These are phyloP conservation scores for Setophaga coronata DNA, from an alignment of 2,113 vertebrate species.

Conservation along the genomic window DNA sequence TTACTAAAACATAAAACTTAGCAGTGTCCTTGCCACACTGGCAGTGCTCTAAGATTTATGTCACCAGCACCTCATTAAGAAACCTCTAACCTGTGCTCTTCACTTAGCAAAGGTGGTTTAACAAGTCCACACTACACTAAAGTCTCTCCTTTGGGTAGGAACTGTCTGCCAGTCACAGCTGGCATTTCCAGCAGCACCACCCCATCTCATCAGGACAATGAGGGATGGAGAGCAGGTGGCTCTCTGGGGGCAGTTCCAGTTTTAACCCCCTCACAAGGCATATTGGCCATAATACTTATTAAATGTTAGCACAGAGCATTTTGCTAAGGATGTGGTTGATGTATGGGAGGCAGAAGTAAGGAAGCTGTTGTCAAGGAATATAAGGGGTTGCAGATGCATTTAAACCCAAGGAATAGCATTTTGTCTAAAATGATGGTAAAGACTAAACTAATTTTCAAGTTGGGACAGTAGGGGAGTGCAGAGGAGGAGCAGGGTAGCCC, in stretches of 20 bases:
- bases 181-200: not conserved
- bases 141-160: not conserved
- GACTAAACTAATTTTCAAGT: not conserved
- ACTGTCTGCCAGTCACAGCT: not conserved
- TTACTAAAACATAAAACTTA: constrained; percentile 21
- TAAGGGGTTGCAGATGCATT: not conserved
- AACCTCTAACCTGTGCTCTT: not conserved
- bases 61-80: not conserved
- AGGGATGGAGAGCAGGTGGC: not conserved
- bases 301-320: not conserved
- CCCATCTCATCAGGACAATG: not conserved
- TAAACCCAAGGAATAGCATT: not conserved
- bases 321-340: not conserved
- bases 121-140: not conserved
- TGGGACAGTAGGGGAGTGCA: not conserved
- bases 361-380: not conserved
- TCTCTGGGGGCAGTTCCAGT: not conserved
- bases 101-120: not conserved
- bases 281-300: not conserved
- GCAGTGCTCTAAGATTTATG: not conserved
- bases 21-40: not conserved
- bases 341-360: not conserved
- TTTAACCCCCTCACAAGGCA: not conserved
- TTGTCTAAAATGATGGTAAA: not conserved
- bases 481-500: not conserved